Percentiles rank a stretch among this genome's conserved stretches.
phyloP scores from a whole-genome alignment of 2,797 vertebrate genomes.

The Dromococcyx pavoninus region DNA sequence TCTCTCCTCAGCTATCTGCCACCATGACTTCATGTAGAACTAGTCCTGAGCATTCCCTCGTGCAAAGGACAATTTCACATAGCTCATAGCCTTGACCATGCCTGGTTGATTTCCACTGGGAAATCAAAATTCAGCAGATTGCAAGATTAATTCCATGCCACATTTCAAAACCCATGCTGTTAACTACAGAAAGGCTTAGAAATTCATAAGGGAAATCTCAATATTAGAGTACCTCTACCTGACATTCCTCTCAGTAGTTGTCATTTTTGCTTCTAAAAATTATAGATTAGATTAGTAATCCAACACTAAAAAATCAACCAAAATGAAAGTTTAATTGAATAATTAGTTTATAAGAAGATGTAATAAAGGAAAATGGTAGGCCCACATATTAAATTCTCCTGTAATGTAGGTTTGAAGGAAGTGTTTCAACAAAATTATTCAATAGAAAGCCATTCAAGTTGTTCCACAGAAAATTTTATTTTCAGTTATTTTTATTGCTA shows the following conservation, averaged over 20 bases:
- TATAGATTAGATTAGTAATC: neutral
- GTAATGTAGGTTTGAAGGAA: neutral
- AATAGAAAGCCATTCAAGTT: neutral
- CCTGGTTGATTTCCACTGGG: conserved; percentile 54
- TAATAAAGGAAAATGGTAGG: neutral
- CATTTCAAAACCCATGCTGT: conserved; percentile 4
- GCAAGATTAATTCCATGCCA: conserved; percentile 36
- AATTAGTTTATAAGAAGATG: neutral
- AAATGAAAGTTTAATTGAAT: neutral
- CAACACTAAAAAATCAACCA: neutral
- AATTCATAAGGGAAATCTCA: conserved; percentile 14
- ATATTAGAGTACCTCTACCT: neutral
- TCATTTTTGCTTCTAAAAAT: neutral
- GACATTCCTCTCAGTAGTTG: neutral
- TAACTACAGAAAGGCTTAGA: conserved; percentile 11
- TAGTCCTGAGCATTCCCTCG: neutral
- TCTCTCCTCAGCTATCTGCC: neutral
- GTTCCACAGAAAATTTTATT: neutral
- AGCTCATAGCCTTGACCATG: neutral
- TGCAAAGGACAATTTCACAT: conserved; percentile 4
- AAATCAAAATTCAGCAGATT: conserved; percentile 44
- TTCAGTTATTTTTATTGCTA: neutral
- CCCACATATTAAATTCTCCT: neutral
- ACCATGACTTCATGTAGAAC: neutral
- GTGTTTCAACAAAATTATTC: neutral